A percentile compares a stretch with the other conserved stretches of the same genome.
Evolutionary conservation across 2,113 vertebrate genomes (phyloP).

Genomic region (Zosterops hypoxanthus): DNA sequence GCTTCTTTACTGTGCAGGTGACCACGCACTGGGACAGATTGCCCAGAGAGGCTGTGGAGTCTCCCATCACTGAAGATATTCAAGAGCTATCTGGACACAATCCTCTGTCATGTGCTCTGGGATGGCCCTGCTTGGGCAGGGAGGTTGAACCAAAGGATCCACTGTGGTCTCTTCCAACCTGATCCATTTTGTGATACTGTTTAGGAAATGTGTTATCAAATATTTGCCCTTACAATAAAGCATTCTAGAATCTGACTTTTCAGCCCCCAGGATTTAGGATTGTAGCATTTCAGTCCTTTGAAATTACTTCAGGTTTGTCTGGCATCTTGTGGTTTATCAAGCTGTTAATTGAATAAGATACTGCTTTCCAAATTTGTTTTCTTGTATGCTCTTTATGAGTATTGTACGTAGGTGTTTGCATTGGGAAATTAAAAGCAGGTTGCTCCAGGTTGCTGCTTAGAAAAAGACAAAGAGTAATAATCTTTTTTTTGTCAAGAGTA

Average conservation of each 20-base stretch:
- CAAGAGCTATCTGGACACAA: neutral
- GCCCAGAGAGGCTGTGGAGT: neutral
- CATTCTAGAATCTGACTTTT: neutral
- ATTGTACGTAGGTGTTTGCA: neutral
- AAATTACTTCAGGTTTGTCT: neutral
- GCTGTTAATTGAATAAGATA: neutral
- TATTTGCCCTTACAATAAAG: neutral
- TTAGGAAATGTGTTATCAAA: neutral
- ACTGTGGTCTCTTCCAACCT: neutral
- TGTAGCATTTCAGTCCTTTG: neutral
- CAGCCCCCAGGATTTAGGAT: neutral
- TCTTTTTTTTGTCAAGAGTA: neutral
- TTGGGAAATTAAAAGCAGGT: neutral
- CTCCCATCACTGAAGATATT: neutral
- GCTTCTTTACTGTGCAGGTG: neutral
- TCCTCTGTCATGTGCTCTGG: neutral
- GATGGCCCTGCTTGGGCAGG: neutral
- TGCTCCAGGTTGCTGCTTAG: neutral
- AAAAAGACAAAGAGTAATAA: neutral
- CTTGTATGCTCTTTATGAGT: neutral
- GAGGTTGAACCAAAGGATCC: neutral
- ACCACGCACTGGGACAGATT: accelerated
- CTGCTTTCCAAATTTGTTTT: neutral
- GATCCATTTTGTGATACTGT: neutral
- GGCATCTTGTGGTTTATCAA: neutral